Base-by-base conservation (phyloP, 2,888 invertebrate genomes). In the Trichopoda pennipes region DNA sequence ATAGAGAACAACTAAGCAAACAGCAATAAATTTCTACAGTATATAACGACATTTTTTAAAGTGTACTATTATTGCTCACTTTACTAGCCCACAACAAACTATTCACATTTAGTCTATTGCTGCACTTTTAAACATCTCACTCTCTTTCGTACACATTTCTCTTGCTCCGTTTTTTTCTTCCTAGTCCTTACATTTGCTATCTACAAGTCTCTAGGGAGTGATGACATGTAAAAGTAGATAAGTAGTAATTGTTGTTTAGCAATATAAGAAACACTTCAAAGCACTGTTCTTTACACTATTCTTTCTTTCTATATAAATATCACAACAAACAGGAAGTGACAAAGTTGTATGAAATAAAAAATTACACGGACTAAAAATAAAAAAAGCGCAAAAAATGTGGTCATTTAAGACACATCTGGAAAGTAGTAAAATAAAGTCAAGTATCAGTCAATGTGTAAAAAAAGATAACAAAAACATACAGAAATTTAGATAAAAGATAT, bases 161-260 rank as follows among this genome's bases (percentile, higher is more conserved):
- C n/a, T 17, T 21, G 3, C 12, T 21, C 12, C n/a, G 10, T 49
- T 28, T 28, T n/a, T 19, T 21, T n/a, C 17, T 51, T 42, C 17
- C 3, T 10, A 14, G 21, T 17, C 28, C 19, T 19, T 17, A 53
- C 38, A 38, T 38, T 72, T 69, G 14, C 49, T 49, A 55, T 38
- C 23, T 32, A 23, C 44, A 72, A 61, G 61, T 69, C 55, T 38
- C 28, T 49, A 16, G 64, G 69, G 75, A 70, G 51, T 78, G 81
- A 73, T 69, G 73, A 58, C 77, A 81, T 74, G 77, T 78, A 61
- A 77, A 63, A 69, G 68, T 56, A 78, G 74, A 74, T 78, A 78
- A 77, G 81, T 74, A 69, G 78, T 78, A 74, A 70, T 74, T 81
- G 78, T 78, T 81, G 73, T 69, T 66, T 58, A 73, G 42, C 68